Conservation (phyloP, 2,113 vertebrate genomes). For the Colinus virginianus region DNA sequence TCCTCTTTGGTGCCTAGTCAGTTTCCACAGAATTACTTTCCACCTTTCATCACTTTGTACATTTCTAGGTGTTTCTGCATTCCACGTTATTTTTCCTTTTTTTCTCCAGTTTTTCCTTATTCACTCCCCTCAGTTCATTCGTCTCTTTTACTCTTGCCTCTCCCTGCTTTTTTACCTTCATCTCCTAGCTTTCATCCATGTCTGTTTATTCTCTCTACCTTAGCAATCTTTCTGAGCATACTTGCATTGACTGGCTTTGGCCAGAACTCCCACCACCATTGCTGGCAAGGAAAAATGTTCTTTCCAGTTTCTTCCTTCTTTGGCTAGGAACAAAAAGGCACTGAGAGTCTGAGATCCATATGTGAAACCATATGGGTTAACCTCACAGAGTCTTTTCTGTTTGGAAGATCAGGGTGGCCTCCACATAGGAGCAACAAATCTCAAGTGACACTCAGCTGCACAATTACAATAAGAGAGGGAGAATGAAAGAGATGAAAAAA, state of each 20-base stretch:
- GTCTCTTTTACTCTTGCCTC: background rate
- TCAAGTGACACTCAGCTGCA: background rate
- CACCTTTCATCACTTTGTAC: background rate
- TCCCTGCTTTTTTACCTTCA: background rate
- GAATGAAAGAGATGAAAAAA: background rate
- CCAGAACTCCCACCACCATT: background rate
- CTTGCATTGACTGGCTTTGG: fast-evolving
- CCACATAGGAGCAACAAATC: background rate
- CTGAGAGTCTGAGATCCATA: background rate
- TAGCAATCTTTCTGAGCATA: background rate
- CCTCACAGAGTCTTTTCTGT: background rate
- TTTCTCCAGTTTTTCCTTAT: background rate
- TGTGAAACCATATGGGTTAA: background rate
- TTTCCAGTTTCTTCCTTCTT: background rate
- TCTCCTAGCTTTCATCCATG: background rate
- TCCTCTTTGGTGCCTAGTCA: background rate
- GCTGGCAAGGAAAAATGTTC: background rate
- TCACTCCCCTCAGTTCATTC: fast-evolving
- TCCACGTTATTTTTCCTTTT: background rate
- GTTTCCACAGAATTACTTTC: background rate
- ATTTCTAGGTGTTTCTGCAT: background rate
- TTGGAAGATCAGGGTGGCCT: background rate
- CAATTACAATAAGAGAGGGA: background rate
- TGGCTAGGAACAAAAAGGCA: background rate
- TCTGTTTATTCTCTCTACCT: background rate